phyloP scores from a whole-genome alignment of 2,113 vertebrate species.

The Sitta europaea region DNA sequence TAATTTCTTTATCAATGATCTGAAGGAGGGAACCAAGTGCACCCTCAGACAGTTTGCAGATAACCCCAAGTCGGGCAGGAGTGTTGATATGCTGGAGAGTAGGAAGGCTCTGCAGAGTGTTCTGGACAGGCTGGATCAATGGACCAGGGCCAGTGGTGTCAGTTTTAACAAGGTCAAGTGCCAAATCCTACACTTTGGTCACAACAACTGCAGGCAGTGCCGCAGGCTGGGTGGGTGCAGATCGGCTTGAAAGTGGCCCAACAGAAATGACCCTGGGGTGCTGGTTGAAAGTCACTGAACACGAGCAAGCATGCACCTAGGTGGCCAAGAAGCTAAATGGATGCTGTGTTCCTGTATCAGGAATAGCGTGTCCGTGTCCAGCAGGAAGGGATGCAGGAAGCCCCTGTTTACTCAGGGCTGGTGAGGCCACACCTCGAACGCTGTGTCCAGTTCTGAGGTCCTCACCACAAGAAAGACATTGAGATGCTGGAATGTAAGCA shows the following conservation, averaged over 20 bases:
- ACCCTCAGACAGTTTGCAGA: background rate
- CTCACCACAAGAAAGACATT: no score
- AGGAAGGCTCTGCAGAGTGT: background rate
- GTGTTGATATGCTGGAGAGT: background rate
- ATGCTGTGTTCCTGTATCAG: background rate
- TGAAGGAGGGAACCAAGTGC: background rate
- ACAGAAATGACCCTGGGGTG: background rate
- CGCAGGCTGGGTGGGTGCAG: background rate
- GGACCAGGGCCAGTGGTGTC: background rate
- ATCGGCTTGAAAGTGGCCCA: background rate
- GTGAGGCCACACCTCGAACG: fast-evolving
- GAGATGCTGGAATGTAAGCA: background rate
- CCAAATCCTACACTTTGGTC: background rate
- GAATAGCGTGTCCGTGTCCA: background rate
- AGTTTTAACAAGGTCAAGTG: background rate
- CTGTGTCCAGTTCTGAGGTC: background rate
- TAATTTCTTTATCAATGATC: background rate
- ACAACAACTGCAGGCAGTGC: fast-evolving
- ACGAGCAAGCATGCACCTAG: fast-evolving
- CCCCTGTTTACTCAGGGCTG: fast-evolving
- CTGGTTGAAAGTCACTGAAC: background rate
- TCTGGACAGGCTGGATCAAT: background rate
- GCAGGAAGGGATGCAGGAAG: no score
- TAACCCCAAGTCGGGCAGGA: background rate
- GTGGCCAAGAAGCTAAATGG: background rate